Conservation (phyloP, 2,113 vertebrate genomes). For the Colaptes auratus region DNA sequence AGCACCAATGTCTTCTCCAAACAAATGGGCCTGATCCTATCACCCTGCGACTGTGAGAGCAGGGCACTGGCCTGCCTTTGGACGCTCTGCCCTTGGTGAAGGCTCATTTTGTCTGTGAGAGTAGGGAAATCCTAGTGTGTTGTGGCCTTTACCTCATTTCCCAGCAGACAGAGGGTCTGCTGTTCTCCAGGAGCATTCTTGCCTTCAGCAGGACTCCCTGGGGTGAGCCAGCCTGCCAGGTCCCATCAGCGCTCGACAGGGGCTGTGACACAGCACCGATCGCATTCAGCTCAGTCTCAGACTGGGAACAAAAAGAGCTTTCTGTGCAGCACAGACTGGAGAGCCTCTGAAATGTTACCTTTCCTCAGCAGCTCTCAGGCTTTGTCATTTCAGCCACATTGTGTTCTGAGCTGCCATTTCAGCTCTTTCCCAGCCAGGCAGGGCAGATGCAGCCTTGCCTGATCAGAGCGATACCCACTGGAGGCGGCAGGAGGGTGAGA, state of each 20-base stretch:
- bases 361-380: conserved; percentile 20
- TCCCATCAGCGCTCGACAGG: conserved; percentile 68
- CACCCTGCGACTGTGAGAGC: conserved; percentile 8
- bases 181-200: conserved; percentile 77
- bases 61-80: neutral
- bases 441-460: conserved; percentile 33
- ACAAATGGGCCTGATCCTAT: conserved; percentile 7
- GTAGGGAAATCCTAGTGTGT: conserved; percentile 71
- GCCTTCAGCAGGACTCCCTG: conserved; percentile 63
- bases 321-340: neutral
- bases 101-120: conserved; percentile 44
- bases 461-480: neutral
- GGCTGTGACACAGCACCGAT: conserved; percentile 64
- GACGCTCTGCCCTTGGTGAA: neutral
- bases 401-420: conserved; percentile 60
- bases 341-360: conserved; percentile 77
- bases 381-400: conserved; percentile 71
- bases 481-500: neutral
- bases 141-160: conserved; percentile 56
- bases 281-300: conserved; percentile 5
- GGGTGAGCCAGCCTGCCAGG: conserved; percentile 67
- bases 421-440: conserved; percentile 75
- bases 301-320: conserved; percentile 67
- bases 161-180: conserved; percentile 73
- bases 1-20: conserved; percentile 3